Conservation (phyloP, 1,140 invertebrate genomes). For the Drosophila sechellia region DNA sequence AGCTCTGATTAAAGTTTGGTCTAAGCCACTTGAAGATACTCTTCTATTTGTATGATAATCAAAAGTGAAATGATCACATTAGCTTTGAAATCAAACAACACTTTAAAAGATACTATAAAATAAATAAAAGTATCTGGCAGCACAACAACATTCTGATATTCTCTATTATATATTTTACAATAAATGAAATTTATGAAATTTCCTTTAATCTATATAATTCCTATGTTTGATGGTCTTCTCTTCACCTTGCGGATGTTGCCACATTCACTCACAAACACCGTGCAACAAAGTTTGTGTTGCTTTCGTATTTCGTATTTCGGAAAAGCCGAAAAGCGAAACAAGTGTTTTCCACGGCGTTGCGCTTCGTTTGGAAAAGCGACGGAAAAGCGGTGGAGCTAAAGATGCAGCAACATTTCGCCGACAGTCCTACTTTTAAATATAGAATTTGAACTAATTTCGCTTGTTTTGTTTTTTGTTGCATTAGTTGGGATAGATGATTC, state of each 20-base stretch:
- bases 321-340: conserved; percentile 63
- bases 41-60: background rate
- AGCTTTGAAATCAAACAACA: too few relatives aligned
- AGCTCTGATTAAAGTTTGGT: conserved; percentile 14
- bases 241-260: conserved; percentile 50
- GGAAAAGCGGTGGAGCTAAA: conserved; percentile 36
- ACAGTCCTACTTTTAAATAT: conserved; percentile 81
- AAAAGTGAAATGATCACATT: background rate
- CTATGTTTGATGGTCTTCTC: conserved; percentile 8
- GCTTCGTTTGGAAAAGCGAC: conserved; percentile 72
- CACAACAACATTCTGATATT: too few relatives aligned
- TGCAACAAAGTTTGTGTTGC: conserved; percentile 43
- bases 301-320: conserved; percentile 22
- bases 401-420: conserved; percentile 72
- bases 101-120: background rate
- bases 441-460: conserved; percentile 81
- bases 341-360: conserved; percentile 78
- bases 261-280: conserved; percentile 4
- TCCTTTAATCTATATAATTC: background rate
- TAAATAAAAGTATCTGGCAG: background rate
- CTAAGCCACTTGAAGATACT: background rate
- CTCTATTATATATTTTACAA: too few relatives aligned
- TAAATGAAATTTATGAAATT: too few relatives aligned
- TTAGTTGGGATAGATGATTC: conserved; percentile 30
- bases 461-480: conserved; percentile 50